phyloP scores from a whole-genome alignment of 2,113 vertebrate genomes.

The Apteryx owenii region DNA sequence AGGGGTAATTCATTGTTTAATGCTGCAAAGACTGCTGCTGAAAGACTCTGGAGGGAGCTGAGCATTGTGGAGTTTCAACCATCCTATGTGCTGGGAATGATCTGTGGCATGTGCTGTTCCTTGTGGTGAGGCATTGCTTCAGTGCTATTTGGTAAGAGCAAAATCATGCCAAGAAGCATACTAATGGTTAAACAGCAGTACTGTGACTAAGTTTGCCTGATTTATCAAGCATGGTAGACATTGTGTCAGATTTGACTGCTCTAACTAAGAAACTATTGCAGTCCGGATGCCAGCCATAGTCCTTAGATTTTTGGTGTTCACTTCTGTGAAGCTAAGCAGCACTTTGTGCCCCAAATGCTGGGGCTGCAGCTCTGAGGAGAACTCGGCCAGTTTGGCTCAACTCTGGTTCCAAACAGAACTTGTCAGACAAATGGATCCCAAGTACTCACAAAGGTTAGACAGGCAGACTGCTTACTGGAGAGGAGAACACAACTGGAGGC shows the following conservation, averaged over 20 bases:
- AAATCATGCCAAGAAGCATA: not conserved
- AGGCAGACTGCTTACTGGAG: not conserved
- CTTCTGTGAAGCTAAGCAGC: not conserved
- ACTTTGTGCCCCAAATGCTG: not conserved
- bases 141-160: not conserved
- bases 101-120: not conserved
- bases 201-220: not conserved
- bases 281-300: not conserved
- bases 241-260: not conserved
- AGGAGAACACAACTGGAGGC: not conserved
- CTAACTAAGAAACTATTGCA: not conserved
- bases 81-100: not conserved
- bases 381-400: not conserved
- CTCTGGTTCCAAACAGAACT: not conserved
- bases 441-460: not conserved
- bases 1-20: not conserved
- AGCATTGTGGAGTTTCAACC: not conserved
- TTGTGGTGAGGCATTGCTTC: accelerated
- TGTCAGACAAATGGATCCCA: not conserved
- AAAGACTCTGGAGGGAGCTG: not conserved
- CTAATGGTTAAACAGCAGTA: accelerated
- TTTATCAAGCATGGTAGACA: not conserved
- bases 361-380: not conserved
- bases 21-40: not conserved
- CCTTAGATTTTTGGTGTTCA: not conserved